Evolutionary conservation across 30 jellyfish, hydroid and myxozoan species (phyloP), one percentile per base, ranked within the genome.

Genomic region (Hydra vulgaris): DNA sequence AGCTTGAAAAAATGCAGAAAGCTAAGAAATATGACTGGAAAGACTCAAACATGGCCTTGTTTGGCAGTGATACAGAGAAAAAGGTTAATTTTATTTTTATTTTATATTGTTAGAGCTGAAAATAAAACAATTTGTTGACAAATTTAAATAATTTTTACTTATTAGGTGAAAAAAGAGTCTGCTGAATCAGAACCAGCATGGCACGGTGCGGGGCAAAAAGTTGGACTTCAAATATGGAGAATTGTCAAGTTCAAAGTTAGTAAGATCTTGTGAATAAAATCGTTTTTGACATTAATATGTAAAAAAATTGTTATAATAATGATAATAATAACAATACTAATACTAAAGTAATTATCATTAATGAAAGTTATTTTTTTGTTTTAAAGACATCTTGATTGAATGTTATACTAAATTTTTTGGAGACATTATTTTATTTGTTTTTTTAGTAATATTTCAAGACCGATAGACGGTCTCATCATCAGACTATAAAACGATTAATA

Each of bases 11-110:
- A 68, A 90, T 94, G 95, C 86, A 27, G 67, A 94, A 94, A 68
- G 85, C 79, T 40, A 94, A 94, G 96, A 88, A 94, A 82, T 94
- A 94, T 78, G 99, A 94, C 94, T 94, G 99, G 99, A 88, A 94
- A 74, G 99, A 94, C 88, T 86, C 99, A 21, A 94, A 94, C 87
- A 87, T 94, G 74, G 96, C 99, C 78, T 25, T 94, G 90, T 94
- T 94, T 85, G 99, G 99, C 67, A 87, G 96, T 53, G 99, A 94
- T 68, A 88, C 96, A 15, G 99, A 94, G 85, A 94, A 94, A 83
- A 88, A 94, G 92, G 97, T 86, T 25, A n/a, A n/a, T n/a, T n/a
- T n/a, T n/a, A n/a, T n/a, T 20, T 73, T 25, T 78, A 21, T 19
- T 40, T n/a, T 15, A 25, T 25, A 55, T 74, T 8, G 26, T n/a